Evolutionary conservation across 2,888 invertebrate species (phyloP).

Genomic region (Horisme vitalbata): DNA sequence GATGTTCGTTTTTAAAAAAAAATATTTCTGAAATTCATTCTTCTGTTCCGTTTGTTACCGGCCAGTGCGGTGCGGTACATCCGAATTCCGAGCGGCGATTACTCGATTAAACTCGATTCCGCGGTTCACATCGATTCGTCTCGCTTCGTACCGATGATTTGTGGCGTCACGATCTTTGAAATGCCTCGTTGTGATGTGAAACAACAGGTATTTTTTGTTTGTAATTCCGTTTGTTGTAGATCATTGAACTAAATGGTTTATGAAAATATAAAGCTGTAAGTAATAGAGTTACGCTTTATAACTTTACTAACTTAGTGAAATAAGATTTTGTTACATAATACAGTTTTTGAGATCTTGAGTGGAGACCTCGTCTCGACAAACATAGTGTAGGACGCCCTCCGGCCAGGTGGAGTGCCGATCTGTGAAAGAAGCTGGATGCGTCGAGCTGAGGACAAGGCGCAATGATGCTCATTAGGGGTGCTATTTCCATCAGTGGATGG

Average conservation of each 20-base stretch:
- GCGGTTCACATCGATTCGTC: constrained; percentile 66
- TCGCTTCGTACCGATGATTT: constrained; percentile 61
- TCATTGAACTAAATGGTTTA: constrained; percentile 23
- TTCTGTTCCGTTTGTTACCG: constrained; percentile 33
- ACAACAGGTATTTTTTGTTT: constrained; percentile 40
- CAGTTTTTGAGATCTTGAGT: too few relatives aligned
- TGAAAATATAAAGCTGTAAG: background rate
- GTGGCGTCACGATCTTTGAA: constrained; percentile 59
- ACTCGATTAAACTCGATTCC: constrained; percentile 53
- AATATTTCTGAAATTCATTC: constrained; percentile 63
- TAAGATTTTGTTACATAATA: too few relatives aligned
- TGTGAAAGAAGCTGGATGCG: too few relatives aligned
- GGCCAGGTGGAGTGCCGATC: too few relatives aligned
- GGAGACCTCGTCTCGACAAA: too few relatives aligned
- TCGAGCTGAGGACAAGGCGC: too few relatives aligned
- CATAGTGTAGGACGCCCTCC: too few relatives aligned
- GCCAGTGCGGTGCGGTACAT: constrained; percentile 36
- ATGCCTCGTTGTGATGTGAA: constrained; percentile 49
- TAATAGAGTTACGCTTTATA: background rate
- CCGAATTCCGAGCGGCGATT: constrained; percentile 45
- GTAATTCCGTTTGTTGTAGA: constrained; percentile 29
- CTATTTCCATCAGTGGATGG: too few relatives aligned
- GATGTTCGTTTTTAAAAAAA: constrained; percentile 54
- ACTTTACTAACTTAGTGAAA: too few relatives aligned
- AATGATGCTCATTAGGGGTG: too few relatives aligned